Evolutionary conservation across 2,113 vertebrate genomes (phyloP).

Genomic region (Mustelus asterias): DNA sequence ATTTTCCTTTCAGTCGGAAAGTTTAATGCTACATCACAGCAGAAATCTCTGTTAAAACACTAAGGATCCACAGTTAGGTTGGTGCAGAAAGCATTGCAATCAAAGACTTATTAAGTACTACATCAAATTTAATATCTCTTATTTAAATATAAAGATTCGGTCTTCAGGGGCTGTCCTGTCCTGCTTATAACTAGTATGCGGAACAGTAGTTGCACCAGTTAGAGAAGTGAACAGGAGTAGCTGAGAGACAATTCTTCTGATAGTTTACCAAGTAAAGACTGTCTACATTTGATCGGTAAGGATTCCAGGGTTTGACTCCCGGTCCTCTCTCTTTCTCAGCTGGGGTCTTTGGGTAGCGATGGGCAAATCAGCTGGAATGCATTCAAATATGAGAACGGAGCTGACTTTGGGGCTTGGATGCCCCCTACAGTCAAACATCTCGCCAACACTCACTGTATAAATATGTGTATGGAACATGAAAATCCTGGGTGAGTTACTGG

Average conservation of each 20-base stretch:
- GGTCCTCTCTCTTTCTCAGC: background rate
- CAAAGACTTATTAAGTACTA: background rate
- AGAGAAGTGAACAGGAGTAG: background rate
- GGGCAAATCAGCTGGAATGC: background rate
- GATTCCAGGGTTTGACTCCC: background rate
- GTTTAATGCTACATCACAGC: background rate
- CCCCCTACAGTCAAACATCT: background rate
- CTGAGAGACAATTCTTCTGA: background rate
- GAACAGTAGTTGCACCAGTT: conserved; percentile 18
- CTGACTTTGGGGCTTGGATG: no score
- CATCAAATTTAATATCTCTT: background rate
- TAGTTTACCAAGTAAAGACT: background rate
- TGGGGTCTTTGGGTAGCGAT: background rate
- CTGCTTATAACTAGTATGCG: background rate
- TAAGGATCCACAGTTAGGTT: background rate
- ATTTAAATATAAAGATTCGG: background rate
- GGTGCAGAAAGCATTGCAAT: background rate
- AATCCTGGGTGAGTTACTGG: background rate
- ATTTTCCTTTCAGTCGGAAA: conserved; percentile 4
- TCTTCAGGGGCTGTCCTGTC: background rate
- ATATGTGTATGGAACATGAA: background rate
- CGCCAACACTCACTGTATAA: background rate
- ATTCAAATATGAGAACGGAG: background rate
- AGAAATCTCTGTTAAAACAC: background rate
- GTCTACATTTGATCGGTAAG: no score